phyloP scores from a whole-genome alignment of 2,888 invertebrate species.

The Lamellibrachia satsuma region DNA sequence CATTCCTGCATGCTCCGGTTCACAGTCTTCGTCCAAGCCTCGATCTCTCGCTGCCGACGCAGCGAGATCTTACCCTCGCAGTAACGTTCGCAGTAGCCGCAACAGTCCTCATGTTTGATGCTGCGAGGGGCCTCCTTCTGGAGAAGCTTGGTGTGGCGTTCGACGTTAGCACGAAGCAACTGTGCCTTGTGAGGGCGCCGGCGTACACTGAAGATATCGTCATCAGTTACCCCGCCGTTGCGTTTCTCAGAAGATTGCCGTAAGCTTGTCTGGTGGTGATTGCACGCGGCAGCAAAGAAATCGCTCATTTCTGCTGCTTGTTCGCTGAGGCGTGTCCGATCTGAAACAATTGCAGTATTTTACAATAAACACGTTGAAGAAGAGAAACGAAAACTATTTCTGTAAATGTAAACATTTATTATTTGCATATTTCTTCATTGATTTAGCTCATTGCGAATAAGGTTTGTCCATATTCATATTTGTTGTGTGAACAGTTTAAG shows the following conservation, averaged over 20 bases:
- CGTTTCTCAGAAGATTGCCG: background rate
- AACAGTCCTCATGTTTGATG: slow-evolving; percentile 24
- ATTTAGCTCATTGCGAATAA: too few species aligned
- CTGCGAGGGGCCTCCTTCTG: background rate
- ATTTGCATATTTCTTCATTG: too few species aligned
- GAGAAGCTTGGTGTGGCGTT: background rate
- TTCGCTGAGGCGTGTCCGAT: background rate
- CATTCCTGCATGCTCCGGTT: slow-evolving; percentile 4
- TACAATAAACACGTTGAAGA: background rate
- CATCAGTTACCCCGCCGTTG: background rate
- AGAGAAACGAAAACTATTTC: background rate
- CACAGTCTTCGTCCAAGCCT: slow-evolving; percentile 20
- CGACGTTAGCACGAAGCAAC: background rate
- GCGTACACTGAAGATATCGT: background rate
- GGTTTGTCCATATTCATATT: too few species aligned
- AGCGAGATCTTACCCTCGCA: slow-evolving; percentile 20
- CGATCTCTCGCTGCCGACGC: background rate
- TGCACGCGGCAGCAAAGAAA: background rate
- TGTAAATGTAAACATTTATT: too few species aligned
- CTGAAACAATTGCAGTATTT: background rate
- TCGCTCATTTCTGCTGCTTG: background rate
- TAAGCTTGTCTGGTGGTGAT: background rate
- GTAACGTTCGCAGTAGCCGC: slow-evolving; percentile 26
- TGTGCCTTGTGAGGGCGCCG: background rate
- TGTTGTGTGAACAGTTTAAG: too few species aligned